Base-by-base conservation (phyloP, 2,797 vertebrate species). In the Melanotaenia trifasciata region DNA sequence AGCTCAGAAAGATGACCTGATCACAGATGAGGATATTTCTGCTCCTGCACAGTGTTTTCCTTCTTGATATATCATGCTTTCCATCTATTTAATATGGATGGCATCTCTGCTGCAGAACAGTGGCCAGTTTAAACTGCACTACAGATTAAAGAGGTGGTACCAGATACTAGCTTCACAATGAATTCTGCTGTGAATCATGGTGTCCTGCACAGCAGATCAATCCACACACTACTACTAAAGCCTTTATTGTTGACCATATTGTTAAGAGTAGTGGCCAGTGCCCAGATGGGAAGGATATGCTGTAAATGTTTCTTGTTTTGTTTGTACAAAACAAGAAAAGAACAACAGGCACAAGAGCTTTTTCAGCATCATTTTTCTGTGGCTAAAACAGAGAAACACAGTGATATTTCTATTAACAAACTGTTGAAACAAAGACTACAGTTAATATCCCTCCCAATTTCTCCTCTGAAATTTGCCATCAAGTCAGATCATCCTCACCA, bases 61-160 rank as follows among this genome's bases (percentile, higher is more conserved):
- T 45, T 45, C 8, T n/a, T 47, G 20, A 47, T 47, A 47, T n/a
- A n/a, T 47, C 7, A 8, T 20, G 43, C 45, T n/a, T 47, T 47
- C 45, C 45, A 30, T 75, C 50, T 67, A 9, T 61, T 70, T 53
- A 35, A 4, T n/a, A 50, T 77, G 64, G 50, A 61, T 35, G 56
- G 58, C 30, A 68, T 67, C 22, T 65, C 26, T 60, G 9, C 8
- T 7, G 12, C 5, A 79, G 43, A 84, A 69, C 64, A 76, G 62
- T 72, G 57, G 62, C 35, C 28, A 54, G 57, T 73, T 73, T 60
- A 72, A 82, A 78, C 53, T 53, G 2, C 53, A 56, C 45, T 16
- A 47, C 45, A 47, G 20, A n/a, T 47, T 9, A 47, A 47, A 47
- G 45, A 47, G 45, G 45, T 47, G 45, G 45, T 47, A n/a, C n/a